These are phyloP conservation scores for Sigmodon hispidus DNA, from an alignment of 2,113 vertebrate species.

Conservation along the genomic window DNA sequence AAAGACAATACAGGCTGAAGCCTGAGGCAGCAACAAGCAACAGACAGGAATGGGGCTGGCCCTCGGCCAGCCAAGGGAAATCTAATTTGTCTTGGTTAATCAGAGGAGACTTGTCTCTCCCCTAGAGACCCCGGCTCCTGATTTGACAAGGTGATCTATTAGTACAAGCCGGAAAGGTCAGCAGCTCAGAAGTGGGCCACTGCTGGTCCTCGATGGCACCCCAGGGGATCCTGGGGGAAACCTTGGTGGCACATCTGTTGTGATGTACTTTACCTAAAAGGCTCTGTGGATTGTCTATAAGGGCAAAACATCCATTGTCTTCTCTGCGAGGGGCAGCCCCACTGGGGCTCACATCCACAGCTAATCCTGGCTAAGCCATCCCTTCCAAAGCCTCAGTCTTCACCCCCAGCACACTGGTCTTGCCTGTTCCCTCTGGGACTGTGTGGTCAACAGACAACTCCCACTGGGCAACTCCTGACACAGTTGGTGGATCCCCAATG, in stretches of 20 bases:
- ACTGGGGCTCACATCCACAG: neutral
- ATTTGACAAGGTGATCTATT: conserved; percentile 59
- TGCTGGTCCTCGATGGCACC: neutral
- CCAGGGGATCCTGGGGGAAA: neutral
- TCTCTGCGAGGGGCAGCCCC: neutral
- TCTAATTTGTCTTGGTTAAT: conserved; percentile 52
- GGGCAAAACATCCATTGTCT: neutral
- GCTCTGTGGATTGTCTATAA: neutral
- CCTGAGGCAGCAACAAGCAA: neutral
- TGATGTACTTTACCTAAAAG: neutral
- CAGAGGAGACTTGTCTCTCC: neutral
- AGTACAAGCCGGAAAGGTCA: conserved; percentile 36
- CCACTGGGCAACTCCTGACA: neutral
- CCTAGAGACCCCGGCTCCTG: neutral
- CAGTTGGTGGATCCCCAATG: neutral
- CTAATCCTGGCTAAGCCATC: neutral
- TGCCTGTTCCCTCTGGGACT: neutral
- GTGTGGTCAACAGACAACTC: neutral
- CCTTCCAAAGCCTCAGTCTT: neutral
- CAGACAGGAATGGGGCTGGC: neutral
- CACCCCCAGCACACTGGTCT: too few species aligned
- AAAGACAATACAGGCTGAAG: neutral
- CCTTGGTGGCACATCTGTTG: neutral
- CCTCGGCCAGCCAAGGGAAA: neutral
- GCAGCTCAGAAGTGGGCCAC: neutral